A percentile compares a stretch with the other conserved stretches of the same genome.
Conservation (phyloP, 2,888 invertebrate species). For the Phalera bucephala region DNA sequence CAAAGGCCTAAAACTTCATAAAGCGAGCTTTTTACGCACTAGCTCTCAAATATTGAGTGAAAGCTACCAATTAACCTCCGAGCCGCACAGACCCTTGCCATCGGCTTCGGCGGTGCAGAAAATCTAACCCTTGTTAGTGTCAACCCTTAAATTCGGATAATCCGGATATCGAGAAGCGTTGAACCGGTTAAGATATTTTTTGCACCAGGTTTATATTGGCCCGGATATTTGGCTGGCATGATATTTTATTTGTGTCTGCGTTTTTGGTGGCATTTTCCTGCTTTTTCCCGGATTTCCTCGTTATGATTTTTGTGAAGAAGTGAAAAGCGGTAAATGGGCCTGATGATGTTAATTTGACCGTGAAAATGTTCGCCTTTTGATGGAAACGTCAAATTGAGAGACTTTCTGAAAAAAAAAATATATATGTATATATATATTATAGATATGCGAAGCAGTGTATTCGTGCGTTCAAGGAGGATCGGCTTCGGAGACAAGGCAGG, state of each 20-base stretch:
- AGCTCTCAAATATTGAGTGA: conserved; percentile 40
- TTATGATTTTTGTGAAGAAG: too few species aligned
- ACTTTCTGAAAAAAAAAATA: not conserved
- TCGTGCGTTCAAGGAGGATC: too few species aligned
- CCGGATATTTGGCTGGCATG: conserved; percentile 4
- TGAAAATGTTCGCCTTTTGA: too few species aligned
- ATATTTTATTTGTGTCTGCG: conserved; percentile 6
- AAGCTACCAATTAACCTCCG: conserved; percentile 42
- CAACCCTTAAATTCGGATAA: conserved; percentile 65
- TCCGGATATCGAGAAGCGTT: conserved; percentile 60
- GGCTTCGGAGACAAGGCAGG: too few species aligned
- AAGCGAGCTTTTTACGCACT: conserved; percentile 12
- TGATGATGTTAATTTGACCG: too few species aligned
- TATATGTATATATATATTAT: not conserved
- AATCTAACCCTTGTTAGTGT: conserved; percentile 74
- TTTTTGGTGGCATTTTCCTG: not conserved
- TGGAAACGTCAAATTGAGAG: too few species aligned
- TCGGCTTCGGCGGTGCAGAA: conserved; percentile 44
- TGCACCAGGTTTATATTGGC: conserved; percentile 21
- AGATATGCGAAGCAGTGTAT: too few species aligned
- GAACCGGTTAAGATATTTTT: conserved; percentile 51
- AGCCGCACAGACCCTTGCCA: conserved; percentile 19
- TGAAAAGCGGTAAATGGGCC: too few species aligned
- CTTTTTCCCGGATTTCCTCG: conserved; percentile 1
- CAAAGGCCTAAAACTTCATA: conserved; percentile 28